These are phyloP conservation scores for Microchrysa polita DNA, from an alignment of 2,888 invertebrate genomes.

Conservation along the genomic window DNA sequence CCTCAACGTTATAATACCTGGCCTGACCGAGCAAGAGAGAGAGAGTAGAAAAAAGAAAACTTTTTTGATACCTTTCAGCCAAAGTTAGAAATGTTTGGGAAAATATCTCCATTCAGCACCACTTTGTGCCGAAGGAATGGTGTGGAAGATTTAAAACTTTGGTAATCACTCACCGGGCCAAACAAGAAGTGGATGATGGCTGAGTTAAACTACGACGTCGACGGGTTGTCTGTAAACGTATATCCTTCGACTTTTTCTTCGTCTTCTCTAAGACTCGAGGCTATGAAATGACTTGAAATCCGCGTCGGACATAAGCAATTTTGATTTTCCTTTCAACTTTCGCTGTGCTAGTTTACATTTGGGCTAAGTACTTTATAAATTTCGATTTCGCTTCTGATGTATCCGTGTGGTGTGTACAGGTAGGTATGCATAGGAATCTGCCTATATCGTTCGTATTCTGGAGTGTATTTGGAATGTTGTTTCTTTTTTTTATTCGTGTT, in stretches of 20 bases:
- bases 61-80: no score
- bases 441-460: no score
- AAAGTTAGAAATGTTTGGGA: no score
- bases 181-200: no score
- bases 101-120: background rate
- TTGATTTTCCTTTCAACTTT: background rate
- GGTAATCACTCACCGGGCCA: background rate
- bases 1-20: no score
- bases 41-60: no score
- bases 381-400: background rate
- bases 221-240: no score
- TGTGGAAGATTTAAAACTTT: slow-evolving; percentile 8
- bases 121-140: background rate
- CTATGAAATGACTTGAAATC: slow-evolving; percentile 4
- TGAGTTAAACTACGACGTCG: no score
- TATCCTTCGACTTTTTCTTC: no score
- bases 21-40: no score
- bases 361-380: slow-evolving; percentile 13
- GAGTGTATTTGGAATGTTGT: no score
- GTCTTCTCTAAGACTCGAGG: background rate
- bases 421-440: background rate
- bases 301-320: slow-evolving; percentile 1
- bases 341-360: slow-evolving; percentile 11
- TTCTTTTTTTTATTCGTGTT: no score
- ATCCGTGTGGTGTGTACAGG: background rate